Percentiles rank a stretch among this genome's conserved stretches.
Conservation (phyloP, 1,140 invertebrate genomes). For the Venturia canescens region DNA sequence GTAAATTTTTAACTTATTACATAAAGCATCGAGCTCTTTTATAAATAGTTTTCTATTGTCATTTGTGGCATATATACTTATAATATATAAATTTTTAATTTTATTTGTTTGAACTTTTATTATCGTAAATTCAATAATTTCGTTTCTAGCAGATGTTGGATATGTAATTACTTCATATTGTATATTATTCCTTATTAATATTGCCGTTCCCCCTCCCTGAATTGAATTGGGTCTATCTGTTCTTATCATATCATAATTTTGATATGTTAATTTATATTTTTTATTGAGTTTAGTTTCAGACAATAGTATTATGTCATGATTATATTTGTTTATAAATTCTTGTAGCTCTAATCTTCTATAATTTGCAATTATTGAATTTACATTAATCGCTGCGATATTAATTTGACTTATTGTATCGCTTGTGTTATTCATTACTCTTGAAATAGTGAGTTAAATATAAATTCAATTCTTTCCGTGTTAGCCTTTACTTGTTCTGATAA, state of each 20-base stretch:
- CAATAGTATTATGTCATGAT: conserved; percentile 10
- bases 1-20: not conserved
- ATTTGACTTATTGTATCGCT: not conserved
- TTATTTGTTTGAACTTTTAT: conserved; percentile 36
- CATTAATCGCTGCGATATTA: not conserved
- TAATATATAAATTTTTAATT: conserved; percentile 9
- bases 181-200: not conserved
- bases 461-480: not conserved
- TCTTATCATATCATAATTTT: not conserved
- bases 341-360: not conserved
- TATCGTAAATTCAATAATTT: conserved; percentile 64
- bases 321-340: not conserved
- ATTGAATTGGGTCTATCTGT: not conserved
- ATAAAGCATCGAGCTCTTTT: not conserved
- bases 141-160: not conserved
- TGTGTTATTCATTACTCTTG: not conserved
- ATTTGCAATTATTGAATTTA: not conserved
- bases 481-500: too few relatives aligned
- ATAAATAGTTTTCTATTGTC: not conserved
- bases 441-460: not conserved
- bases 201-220: conserved; percentile 33
- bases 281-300: conserved; percentile 20
- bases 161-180: not conserved
- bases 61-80: conserved; percentile 20
- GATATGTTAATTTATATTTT: not conserved